These are phyloP conservation scores for Luidia sarsii DNA, from an alignment of 53 echinoderm and acorn worm species.

Conservation along the genomic window DNA sequence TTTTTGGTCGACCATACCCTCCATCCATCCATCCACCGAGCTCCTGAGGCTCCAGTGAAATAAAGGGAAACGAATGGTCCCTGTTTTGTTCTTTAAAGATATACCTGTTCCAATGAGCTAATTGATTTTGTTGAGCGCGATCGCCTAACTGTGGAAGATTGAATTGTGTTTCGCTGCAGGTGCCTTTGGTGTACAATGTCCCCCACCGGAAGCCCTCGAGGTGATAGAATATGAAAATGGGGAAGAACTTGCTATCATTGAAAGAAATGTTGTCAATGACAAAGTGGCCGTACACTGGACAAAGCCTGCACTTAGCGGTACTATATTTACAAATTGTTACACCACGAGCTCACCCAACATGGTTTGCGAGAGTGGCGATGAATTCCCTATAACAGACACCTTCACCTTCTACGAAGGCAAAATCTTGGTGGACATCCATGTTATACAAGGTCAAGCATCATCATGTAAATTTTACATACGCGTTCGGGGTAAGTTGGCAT, in stretches of 20 bases:
- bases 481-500: too few species aligned
- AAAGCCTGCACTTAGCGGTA: neutral
- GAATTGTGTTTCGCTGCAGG: neutral
- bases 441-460: too few species aligned
- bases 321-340: too few species aligned
- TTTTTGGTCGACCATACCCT: too few species aligned
- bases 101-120: too few species aligned
- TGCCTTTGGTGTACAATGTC: constrained; percentile 4
- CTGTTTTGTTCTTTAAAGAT: too few species aligned
- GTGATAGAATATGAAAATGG: neutral
- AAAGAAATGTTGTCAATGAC: neutral
- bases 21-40: too few species aligned
- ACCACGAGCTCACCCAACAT: too few species aligned
- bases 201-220: constrained; percentile 10
- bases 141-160: too few species aligned
- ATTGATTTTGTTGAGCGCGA: too few species aligned
- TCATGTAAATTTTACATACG: constrained; percentile 25
- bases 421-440: neutral
- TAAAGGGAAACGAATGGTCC: too few species aligned
- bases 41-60: too few species aligned
- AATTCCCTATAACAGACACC: constrained; percentile 18
- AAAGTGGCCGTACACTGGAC: neutral
- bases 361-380: neutral
- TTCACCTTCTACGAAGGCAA: neutral
- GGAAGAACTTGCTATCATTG: constrained; percentile 22